These are phyloP conservation scores for Torymus tubicola DNA, from an alignment of 2,888 invertebrate genomes.

Conservation along the genomic window DNA sequence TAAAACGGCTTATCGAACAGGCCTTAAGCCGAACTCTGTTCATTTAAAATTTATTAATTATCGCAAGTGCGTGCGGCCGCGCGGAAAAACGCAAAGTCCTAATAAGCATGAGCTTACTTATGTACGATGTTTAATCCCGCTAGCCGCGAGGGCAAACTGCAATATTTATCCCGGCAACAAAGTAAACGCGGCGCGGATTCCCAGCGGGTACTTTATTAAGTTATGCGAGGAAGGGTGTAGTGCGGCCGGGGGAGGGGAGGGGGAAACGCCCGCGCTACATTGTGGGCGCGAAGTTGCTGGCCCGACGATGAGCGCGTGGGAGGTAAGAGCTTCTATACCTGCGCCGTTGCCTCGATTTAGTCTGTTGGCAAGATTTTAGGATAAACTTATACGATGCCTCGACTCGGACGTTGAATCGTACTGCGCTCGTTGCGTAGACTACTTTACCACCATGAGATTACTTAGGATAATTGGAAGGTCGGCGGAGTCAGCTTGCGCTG, in stretches of 20 bases:
- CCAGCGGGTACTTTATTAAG: constrained; percentile 39
- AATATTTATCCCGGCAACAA: constrained; percentile 39
- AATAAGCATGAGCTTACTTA: no score
- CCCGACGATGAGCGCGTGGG: neutral
- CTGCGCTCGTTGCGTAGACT: neutral
- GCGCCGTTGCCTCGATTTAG: neutral
- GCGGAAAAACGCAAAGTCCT: no score
- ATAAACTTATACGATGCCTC: constrained; percentile 17
- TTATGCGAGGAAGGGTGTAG: constrained; percentile 2
- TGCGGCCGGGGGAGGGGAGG: no score
- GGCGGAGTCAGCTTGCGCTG: neutral
- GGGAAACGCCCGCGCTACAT: neutral
- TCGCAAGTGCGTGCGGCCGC: no score
- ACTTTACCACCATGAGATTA: constrained; percentile 39
- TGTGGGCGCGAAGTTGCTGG: constrained; percentile 8
- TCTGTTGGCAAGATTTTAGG: constrained; percentile 32
- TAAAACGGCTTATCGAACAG: no score
- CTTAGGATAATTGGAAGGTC: constrained; percentile 64
- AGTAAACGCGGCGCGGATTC: constrained; percentile 3
- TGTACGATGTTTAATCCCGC: neutral
- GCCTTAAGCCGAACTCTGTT: no score
- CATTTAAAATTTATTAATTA: no score
- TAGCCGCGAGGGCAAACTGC: neutral
- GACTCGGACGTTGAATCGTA: constrained; percentile 20
- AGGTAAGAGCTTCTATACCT: no score